Evolutionary conservation across 2,888 invertebrate genomes (phyloP), one percentile per base, ranked within the genome.

Genomic region (Eutolmus rufibarbis): DNA sequence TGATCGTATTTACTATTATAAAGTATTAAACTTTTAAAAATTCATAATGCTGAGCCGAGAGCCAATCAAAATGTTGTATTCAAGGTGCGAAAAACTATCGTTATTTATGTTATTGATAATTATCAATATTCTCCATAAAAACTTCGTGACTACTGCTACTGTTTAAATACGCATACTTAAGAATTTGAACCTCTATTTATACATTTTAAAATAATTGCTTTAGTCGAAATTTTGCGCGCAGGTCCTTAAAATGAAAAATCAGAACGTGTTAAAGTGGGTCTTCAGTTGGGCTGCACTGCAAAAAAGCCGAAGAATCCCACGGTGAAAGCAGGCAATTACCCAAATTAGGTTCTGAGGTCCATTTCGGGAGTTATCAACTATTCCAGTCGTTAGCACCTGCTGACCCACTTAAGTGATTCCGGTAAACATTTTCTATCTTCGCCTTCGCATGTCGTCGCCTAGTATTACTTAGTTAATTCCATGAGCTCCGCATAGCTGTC

Each of bases 381-480:
- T 1, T 66, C 66, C 66, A 66, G 66, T 76, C 40, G 37, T 76
- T 37, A 19, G 40, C 76, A 76, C 76, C 40, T 37, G 51, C 82
- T 84, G 84, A 57, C 84, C 84, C 66, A 84, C 84, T 28, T 84
- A 40, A 4, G 5, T 40, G 19, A 74, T 84, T 66, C 84, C 84
- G 84, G 74, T 40, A 74, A 40, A 74, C 12, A 31, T 66, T 51
- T 5, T 66, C 19, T 74, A 16, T 40, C 31, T 28, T 40, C 66
- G 57, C 37, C 34, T 34, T 16, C 43, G 34, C 37, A 19, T n/a
- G 5, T 57, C 23, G 12, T 82, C 43, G 43, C 9, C 19, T 66
- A 37, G n/a, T 19, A 57, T 14, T n/a, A 34, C 16, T 37, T 31
- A 46, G 43, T 46, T 46, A 46, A 46, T 3, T n/a, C 7, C 31